Base-by-base conservation (phyloP, 2,888 invertebrate genomes). In the Oxyscelio sp. region DNA sequence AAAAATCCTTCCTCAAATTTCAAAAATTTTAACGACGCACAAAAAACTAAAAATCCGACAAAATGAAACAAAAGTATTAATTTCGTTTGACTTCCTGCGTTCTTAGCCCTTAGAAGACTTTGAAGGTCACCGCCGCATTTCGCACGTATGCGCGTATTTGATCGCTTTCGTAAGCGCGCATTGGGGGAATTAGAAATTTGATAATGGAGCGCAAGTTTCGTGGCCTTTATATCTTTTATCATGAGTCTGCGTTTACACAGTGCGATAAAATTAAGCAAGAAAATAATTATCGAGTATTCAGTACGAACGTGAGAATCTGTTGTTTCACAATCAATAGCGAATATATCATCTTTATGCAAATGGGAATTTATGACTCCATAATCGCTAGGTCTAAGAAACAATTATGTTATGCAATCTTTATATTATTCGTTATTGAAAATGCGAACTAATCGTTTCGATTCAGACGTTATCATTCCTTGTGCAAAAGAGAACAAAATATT, bases 261-360 rank as follows among this genome's bases (percentile, higher is more conserved):
- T 22, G 63, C 81, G 74, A 81, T 81, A 84, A 84, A 84, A 84
- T 84, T 84, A 75, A 84, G 79, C 59, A 84, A 80, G 78, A 84
- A 84, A 83, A 79, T 83, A 83, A 83, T 83, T 71, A 84, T 84
- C 83, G 79, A 79, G 70, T 78, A 71, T 83, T 73, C 74, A 84
- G 65, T 65, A 81, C 74, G 74, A 84, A 84, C 84, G 84, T 84
- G 84, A 80, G 84, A 84, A 77, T 84, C 80, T 84, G 79, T 84
- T 84, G 84, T 84, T 80, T 84, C 80, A 66, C 73, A 84, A 84
- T 80, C 84, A 68, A 65, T 75, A 56, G 70, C 43, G 84, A 80
- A 80, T 80, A 75, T 84, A 84, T 84, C 84, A 84, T 84, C 84
- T 84, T 77, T 71, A 80, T 84, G 84, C 79, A 77, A 84, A 84